Conservation (phyloP, 2,797 vertebrate species). For the Nyctalus aviator region DNA sequence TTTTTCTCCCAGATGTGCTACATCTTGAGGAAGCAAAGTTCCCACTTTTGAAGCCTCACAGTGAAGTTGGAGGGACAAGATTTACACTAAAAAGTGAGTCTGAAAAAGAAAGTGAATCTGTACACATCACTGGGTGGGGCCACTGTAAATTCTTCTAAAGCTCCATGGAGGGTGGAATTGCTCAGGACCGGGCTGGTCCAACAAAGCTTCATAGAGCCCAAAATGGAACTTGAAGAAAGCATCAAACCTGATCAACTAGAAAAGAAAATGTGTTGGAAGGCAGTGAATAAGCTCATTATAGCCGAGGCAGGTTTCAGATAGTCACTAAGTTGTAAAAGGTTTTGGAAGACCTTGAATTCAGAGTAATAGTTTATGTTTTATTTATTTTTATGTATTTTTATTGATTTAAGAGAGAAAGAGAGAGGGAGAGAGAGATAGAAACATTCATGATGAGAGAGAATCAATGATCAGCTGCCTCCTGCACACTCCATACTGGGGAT, state of each 20-base stretch:
- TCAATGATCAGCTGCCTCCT: too few relatives aligned
- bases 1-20: neutral
- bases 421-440: too few relatives aligned
- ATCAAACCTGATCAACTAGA: neutral
- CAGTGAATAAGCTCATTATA: neutral
- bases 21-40: neutral
- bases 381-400: neutral
- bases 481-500: too few relatives aligned
- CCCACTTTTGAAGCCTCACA: neutral
- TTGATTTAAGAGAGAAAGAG: too few relatives aligned
- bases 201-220: neutral
- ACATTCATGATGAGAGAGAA: too few relatives aligned
- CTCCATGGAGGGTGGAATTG: neutral
- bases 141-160: neutral
- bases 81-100: neutral
- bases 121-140: neutral
- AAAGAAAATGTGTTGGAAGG: conserved; percentile 1
- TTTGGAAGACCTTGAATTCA: conserved; percentile 47
- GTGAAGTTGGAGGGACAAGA: neutral
- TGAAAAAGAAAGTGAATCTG: neutral
- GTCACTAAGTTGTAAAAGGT: neutral
- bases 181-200: neutral
- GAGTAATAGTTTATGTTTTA: conserved; percentile 39
- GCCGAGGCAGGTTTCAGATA: neutral
- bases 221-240: conserved; percentile 30